Evolutionary conservation across 2,797 vertebrate genomes (phyloP), one percentile per base, ranked within the genome.

Genomic region (Labroides dimidiatus): DNA sequence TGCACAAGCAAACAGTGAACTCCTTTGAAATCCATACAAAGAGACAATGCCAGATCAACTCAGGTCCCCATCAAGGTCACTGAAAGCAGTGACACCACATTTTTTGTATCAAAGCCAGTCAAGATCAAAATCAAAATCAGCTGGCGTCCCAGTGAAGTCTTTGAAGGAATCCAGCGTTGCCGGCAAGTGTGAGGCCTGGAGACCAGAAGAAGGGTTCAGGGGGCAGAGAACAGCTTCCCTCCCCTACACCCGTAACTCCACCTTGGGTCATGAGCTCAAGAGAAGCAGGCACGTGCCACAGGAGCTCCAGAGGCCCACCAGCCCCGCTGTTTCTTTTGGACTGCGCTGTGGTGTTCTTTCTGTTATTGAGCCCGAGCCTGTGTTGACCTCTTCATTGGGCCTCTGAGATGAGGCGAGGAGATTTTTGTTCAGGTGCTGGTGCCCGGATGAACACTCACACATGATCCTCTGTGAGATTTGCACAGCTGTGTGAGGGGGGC

Each of bases 401-500:
- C 79, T 82, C 79, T 13, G 74, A 84, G 78, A 87, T 81, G 83
- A 85, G 71, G 83, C 42, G 53, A 72, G 37, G 71, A 70, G 78
- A 82, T 86, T 81, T 27, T 76, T 72, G 68, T 78, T 83, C 70
- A 80, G 83, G 82, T 89, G 84, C 80, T 21, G 62, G 55, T 64
- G 54, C 76, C 68, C 57, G 43, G 54, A 72, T 0, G 23, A n/a
- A 71, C 57, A 11, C 60, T 57, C n/a, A 27, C 59, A 20, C 15
- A 71, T 66, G 87, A 87, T 88, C 81, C 86, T 66, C 83, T 78
- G 88, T 86, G 92, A 94, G 93, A 93, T 95, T 95, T 95, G 93
- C 91, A 94, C 94, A 95, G 95, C 94, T 95, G 94, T 89, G 80
- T 84, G 66, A 65, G 87, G 86, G 81, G 72, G 88, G 91, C 88